These are phyloP conservation scores for Melospiza georgiana DNA, from an alignment of 2,113 vertebrate species.

Conservation along the genomic window DNA sequence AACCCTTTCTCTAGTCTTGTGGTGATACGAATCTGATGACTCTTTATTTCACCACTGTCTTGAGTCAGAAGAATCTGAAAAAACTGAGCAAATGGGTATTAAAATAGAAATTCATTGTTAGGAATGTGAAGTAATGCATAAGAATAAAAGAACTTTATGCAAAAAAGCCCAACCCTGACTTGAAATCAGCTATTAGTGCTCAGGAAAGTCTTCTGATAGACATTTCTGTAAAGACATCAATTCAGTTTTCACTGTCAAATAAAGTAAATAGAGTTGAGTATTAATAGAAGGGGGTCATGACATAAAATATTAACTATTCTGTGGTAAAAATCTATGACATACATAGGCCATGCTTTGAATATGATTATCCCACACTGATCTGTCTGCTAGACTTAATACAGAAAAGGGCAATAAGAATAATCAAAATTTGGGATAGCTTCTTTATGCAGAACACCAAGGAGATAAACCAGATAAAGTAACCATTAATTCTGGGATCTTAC, in stretches of 20 bases:
- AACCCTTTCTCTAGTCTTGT: neutral
- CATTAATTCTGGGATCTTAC: neutral
- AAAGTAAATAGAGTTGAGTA: neutral
- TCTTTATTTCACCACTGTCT: neutral
- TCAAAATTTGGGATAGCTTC: neutral
- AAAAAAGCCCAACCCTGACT: neutral
- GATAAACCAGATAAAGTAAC: neutral
- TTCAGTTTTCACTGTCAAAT: neutral
- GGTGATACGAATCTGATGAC: neutral
- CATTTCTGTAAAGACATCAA: neutral
- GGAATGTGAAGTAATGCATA: neutral
- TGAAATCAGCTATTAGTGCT: neutral
- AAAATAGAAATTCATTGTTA: conserved; percentile 7
- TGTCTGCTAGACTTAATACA: neutral
- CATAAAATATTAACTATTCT: neutral
- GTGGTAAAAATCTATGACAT: neutral
- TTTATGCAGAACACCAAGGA: neutral
- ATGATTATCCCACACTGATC: neutral
- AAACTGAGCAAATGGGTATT: neutral
- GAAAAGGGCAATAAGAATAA: neutral
- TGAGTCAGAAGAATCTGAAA: neutral
- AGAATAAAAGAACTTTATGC: neutral
- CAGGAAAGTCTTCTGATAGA: neutral
- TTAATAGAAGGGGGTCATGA: neutral
- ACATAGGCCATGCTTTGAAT: neutral